Base-by-base conservation (phyloP, 2,113 vertebrate species). In the Cynopterus brachyotis region DNA sequence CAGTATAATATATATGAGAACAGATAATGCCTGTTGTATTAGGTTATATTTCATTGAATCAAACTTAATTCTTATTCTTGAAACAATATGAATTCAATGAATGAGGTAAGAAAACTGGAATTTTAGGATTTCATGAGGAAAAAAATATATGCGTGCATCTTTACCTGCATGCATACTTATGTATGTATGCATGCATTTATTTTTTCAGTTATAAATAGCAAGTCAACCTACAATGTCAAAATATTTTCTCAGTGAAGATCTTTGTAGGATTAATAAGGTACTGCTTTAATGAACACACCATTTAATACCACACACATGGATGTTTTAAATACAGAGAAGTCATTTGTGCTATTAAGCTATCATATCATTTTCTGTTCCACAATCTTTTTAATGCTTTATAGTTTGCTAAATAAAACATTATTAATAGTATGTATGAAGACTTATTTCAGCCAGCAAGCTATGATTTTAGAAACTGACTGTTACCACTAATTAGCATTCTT, bases 301-400 rank as follows among this genome's bases (percentile, higher is more conserved):
- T 37, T 72, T 81, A 82, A 73, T 45, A 8, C 1, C 17, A 75
- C 47, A 59, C 2, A 30, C 40, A 28, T 60, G 10, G 45, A n/a
- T 90, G 26, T 64, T 32, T 79, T 66, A 95, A 94, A 1, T 57
- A 82, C 45, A 42, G 37, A 95, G 20, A 91, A 88, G 3, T 79
- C 60, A 91, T 73, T 92, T 96, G 42, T 45, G 28, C 28, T 89
- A 24, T 79, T 95, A 83, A 91, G 50, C 24, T 73, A 2, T 87
- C 17, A 62, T 75, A 40, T 47, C 30, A 37, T 32, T 67, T 3
- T 50, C 19, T 91, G 35, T 15, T 5, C 3, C 26, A 93, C 1
- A 78, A 19, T 20, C 28, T 55, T 93, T 81, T 75, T 53, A 66
- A 70, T 72, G 30, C 9, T 79, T 1, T 37, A 70, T 76, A 66